Percentiles rank a stretch among this genome's conserved stretches.
Conservation (phyloP, 2,797 vertebrate species). For the Molossus alvarezi region DNA sequence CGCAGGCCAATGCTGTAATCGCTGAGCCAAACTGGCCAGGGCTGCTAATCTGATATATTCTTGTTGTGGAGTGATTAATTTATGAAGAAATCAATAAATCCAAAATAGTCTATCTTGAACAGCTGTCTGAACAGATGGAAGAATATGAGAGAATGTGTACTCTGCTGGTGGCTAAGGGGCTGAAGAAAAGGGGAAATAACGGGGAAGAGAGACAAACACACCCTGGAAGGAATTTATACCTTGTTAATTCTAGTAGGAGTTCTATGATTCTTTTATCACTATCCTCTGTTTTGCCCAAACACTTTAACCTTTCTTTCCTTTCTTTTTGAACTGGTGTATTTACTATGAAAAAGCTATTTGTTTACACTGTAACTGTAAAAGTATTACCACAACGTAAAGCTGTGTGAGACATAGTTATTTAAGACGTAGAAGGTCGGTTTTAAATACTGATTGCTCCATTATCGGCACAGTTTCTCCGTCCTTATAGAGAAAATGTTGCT, state of each 20-base stretch:
- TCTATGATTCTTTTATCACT: background rate
- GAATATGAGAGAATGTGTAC: slow-evolving; percentile 44
- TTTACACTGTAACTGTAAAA: background rate
- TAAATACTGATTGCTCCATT: background rate
- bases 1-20: too few relatives aligned
- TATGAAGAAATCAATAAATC: slow-evolving; percentile 75
- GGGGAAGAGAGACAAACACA: background rate
- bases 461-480: slow-evolving; percentile 40
- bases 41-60: slow-evolving; percentile 69
- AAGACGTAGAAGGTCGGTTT: background rate
- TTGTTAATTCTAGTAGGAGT: slow-evolving; percentile 43
- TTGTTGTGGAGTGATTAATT: slow-evolving; percentile 81
- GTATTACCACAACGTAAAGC: background rate
- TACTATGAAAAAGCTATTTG: background rate
- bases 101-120: slow-evolving; percentile 82
- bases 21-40: too few relatives aligned
- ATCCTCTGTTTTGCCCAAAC: background rate
- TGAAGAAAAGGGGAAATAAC: background rate
- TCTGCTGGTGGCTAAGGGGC: slow-evolving; percentile 7
- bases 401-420: background rate
- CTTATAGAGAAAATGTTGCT: slow-evolving; percentile 18
- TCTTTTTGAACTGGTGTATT: slow-evolving; percentile 50
- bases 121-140: slow-evolving; percentile 77
- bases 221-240: slow-evolving; percentile 24
- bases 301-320: background rate